Evolutionary conservation across 1,140 invertebrate species (phyloP), one percentile per base, ranked within the genome.

Genomic region (Sycobia sp.): DNA sequence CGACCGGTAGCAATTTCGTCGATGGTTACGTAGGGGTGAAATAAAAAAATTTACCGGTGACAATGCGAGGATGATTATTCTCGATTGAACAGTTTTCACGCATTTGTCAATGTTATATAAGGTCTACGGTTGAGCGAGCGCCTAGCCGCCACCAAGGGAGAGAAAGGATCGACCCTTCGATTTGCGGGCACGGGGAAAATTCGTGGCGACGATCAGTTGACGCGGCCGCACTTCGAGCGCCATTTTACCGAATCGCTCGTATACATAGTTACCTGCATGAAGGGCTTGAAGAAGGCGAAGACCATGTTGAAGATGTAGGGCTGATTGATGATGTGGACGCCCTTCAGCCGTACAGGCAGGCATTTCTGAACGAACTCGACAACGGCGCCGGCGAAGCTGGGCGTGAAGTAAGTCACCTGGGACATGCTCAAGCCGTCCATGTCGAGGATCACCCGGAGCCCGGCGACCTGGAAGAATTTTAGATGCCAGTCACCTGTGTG

Each of bases 261-360:
- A 11, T 29, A 49, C n/a, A 16, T 36, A 16, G 22, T 9, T 70
- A 81, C 78, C 60, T 76, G 56, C 20, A 94, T 82, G 73, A 94
- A 92, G 18, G 87, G 89, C 74, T 92, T 93, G 71, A 92, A 89
- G 36, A 94, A 82, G 38, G 87, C 85, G 69, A 88, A 92, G 3
- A 91, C 82, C 72, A 90, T 87, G 71, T 91, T 91, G 70, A 93
- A 89, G 23, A 93, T 82, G 68, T 85, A 87, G 1, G 91, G 89
- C 73, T 93, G 91, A 78, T 93, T 92, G 13, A 94, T 82, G 55
- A 93, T 83, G 71, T 94, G 91, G 41, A 90, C 85, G 1, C 83
- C 85, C 73, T 90, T 90, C 3, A 93, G 71, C 14, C 91, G 84
- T 32, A 83, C 69, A 0, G 91, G 89, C 29, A 87, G 78, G 65